Evolutionary conservation across 2,797 vertebrate species (phyloP), one percentile per base, ranked within the genome.

Genomic region (Sciurus carolinensis): DNA sequence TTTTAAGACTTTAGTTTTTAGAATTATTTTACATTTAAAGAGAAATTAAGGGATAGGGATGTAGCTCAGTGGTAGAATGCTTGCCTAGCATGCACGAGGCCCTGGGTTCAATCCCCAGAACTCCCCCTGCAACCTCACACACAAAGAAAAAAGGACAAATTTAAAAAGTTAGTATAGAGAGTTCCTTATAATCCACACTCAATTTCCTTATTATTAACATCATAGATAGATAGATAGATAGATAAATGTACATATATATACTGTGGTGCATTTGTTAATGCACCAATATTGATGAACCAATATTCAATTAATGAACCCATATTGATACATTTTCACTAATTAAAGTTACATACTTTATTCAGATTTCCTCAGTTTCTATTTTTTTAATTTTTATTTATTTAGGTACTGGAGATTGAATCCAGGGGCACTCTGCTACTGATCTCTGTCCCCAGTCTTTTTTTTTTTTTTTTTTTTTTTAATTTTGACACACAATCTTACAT

Each of bases 1-100:
- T n/a, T 50, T 15, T 4, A 52, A 71, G 11, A 80, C 18, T 62
- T 75, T 50, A 57, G 62, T 52, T 79, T 92, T 72, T 64, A 62
- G 39, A 95, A 50, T 18, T 77, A 33, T 90, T 90, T 92, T 77
- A 89, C 14, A 85, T 75, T 95, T 95, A 87, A 59, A 81, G 64
- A 87, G 88, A 90, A 96, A 50, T 75, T 85, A 39, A 59, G 66
- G 59, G 24, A 24, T 62, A 22, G 59, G 59, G 9, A 62, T 62
- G 8, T 26, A 10, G 59, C 24, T 62, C 59, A 26, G 59, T 62
- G 59, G 59, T 62, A 62, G 8, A 62, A 24, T 26, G 24, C 59
- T 62, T 24, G 59, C 9, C 9, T 62, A 62, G 59, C 59, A 62
- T 26, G 59, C 17, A 26, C 10, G 24, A 62, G 59, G 59, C 24